A percentile compares a stretch with the other conserved stretches of the same genome.
These are phyloP conservation scores for Teinopalpus imperialis DNA, from an alignment of 2,888 invertebrate species.

Conservation along the genomic window DNA sequence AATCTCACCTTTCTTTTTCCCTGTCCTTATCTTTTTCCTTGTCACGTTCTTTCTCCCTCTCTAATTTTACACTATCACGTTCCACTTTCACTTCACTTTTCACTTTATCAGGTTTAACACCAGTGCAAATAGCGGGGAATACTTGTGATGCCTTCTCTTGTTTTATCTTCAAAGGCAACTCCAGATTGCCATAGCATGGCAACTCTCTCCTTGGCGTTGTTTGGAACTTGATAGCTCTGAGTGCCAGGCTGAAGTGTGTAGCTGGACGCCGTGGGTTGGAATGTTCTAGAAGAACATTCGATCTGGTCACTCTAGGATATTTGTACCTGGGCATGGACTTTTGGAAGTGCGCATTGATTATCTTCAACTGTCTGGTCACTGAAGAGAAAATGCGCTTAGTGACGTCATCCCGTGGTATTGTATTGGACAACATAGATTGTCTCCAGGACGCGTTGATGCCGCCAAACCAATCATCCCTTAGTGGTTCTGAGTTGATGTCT, in stretches of 20 bases:
- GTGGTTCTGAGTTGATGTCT: slow-evolving; percentile 40
- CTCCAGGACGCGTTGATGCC: slow-evolving; percentile 61
- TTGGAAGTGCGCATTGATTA: slow-evolving; percentile 70
- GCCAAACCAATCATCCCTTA: slow-evolving; percentile 53
- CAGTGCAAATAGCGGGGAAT: slow-evolving; percentile 51
- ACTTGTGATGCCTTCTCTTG: slow-evolving; percentile 57
- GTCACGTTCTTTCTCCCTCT: slow-evolving; percentile 49
- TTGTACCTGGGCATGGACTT: slow-evolving; percentile 66
- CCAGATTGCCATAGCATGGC: slow-evolving; percentile 75
- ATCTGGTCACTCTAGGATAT: slow-evolving; percentile 68
- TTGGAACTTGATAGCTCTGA: slow-evolving; percentile 69
- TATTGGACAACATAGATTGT: slow-evolving; percentile 55
- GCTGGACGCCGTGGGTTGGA: slow-evolving; percentile 52
- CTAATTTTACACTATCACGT: slow-evolving; percentile 45
- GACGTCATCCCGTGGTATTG: slow-evolving; percentile 55
- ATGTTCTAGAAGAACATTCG: slow-evolving; percentile 66
- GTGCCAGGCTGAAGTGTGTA: slow-evolving; percentile 56
- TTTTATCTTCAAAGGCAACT: slow-evolving; percentile 69
- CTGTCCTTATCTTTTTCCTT: slow-evolving; percentile 36
- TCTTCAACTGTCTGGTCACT: slow-evolving; percentile 63
- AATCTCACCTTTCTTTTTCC: slow-evolving; percentile 37
- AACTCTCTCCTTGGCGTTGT: slow-evolving; percentile 62
- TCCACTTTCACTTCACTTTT: slow-evolving; percentile 45
- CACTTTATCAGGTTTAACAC: slow-evolving; percentile 43
- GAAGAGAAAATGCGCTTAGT: slow-evolving; percentile 67